Conservation (phyloP, 2,888 invertebrate genomes). For the Nephrocerus scutellatus region DNA sequence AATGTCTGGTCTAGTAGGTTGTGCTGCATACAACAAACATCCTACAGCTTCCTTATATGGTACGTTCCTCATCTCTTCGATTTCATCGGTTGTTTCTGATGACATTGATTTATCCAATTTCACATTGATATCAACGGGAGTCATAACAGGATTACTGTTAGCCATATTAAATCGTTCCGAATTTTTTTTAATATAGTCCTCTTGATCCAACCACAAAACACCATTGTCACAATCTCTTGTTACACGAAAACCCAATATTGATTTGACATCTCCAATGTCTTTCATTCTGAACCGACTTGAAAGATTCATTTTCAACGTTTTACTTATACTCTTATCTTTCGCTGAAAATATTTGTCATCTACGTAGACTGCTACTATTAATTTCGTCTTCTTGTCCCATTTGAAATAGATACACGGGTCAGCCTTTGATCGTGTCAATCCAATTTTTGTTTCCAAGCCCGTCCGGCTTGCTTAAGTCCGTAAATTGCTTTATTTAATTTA, state of each 20-base stretch:
- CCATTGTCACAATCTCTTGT: not conserved
- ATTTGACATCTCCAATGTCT: constrained; percentile 7
- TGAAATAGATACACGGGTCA: constrained; percentile 14
- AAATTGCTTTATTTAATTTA: constrained; percentile 16
- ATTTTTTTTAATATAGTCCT: constrained; percentile 5
- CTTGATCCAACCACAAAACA: constrained; percentile 2
- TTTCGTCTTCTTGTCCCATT: no score
- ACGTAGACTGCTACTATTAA: constrained; percentile 12
- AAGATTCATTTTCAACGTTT: constrained; percentile 6
- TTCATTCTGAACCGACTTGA: constrained; percentile 9
- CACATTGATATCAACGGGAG: constrained; percentile 14
- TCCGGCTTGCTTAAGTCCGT: constrained; percentile 18
- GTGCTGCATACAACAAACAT: constrained; percentile 3
- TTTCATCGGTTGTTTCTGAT: constrained; percentile 10
- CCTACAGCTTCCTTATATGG: constrained; percentile 5
- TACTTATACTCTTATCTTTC: constrained; percentile 3
- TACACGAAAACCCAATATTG: constrained; percentile 11
- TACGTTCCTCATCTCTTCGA: not conserved
- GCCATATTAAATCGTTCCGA: constrained; percentile 5
- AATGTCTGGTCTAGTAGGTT: no score
- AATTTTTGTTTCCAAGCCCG: constrained; percentile 14
- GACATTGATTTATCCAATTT: constrained; percentile 13
- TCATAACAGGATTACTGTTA: constrained; percentile 11
- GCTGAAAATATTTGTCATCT: constrained; percentile 12
- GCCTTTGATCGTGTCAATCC: constrained; percentile 3